These are phyloP conservation scores for Pristionchus japonicus DNA, from an alignment of 2,888 invertebrate genomes.

Conservation along the genomic window DNA sequence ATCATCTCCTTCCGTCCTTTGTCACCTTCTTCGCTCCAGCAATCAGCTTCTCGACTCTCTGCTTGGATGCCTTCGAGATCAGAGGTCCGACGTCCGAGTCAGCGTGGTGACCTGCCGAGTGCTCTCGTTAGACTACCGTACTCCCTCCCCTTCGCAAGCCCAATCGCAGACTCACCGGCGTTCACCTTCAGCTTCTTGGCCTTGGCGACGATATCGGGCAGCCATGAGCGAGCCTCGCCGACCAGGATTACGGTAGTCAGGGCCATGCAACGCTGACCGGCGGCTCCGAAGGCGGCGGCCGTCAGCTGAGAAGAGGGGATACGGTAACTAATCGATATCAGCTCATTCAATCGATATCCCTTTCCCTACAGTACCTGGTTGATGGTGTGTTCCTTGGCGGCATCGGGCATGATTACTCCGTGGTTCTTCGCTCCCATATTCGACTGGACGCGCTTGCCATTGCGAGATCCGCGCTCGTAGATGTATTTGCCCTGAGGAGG, in stretches of 20 bases:
- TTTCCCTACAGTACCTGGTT: conserved; percentile 82
- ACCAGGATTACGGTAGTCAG: conserved; percentile 90
- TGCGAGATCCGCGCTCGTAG: conserved; percentile 89
- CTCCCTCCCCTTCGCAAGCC: background rate
- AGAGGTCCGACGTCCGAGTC: conserved; percentile 85
- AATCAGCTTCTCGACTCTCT: conserved; percentile 80
- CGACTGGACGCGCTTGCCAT: conserved; percentile 94
- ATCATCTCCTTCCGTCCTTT: background rate
- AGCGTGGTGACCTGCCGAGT: conserved; percentile 78
- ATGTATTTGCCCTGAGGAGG: conserved; percentile 87
- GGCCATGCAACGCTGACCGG: conserved; percentile 99
- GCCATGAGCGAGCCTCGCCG: conserved; percentile 91
- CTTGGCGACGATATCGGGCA: conserved; percentile 87
- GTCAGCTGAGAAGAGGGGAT: conserved; percentile 72
- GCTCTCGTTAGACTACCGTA: background rate
- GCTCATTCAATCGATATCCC: background rate
- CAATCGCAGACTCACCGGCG: conserved; percentile 80
- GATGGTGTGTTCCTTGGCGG: conserved; percentile 94
- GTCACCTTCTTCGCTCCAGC: conserved; percentile 64
- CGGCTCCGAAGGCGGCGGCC: conserved; percentile 98
- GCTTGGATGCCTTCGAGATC: conserved; percentile 90
- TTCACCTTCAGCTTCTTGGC: conserved; percentile 90
- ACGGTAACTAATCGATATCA: background rate
- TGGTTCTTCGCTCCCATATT: conserved; percentile 99
- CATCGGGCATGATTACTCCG: conserved; percentile 95